Conservation (phyloP, 2,888 invertebrate species). For the Conistra vaccinii region DNA sequence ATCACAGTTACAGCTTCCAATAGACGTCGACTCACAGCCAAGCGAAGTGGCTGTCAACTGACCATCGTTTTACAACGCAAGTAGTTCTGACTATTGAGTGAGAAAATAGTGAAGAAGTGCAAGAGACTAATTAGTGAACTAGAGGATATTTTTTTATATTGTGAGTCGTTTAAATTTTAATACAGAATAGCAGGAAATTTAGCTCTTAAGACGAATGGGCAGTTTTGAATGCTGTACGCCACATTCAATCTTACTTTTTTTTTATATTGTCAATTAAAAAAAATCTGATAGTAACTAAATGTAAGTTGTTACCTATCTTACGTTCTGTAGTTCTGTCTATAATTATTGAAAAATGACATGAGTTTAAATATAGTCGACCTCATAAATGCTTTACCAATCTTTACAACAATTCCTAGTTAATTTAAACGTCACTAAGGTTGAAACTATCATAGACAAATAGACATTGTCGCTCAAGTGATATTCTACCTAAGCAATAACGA, state of each 20-base stretch:
- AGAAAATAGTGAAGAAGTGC: constrained; percentile 10
- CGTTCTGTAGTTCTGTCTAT: not conserved
- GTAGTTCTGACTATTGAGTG: constrained; percentile 60
- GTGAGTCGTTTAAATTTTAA: constrained; percentile 4
- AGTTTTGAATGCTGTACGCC: not conserved
- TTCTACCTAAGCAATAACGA: not conserved
- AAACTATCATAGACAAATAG: not conserved
- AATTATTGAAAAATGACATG: not conserved
- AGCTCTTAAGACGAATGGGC: not conserved
- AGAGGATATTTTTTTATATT: not conserved
- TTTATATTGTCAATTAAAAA: no score
- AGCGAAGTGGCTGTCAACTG: constrained; percentile 79
- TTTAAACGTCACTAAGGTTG: not conserved
- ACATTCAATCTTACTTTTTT: no score
- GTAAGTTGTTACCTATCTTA: not conserved
- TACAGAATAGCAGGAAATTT: not conserved
- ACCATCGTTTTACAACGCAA: constrained; percentile 65
- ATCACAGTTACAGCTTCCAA: constrained; percentile 8
- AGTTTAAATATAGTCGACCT: not conserved
- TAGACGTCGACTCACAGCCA: constrained; percentile 66
- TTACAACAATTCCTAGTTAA: not conserved
- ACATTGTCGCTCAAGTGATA: not conserved
- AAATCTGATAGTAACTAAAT: constrained; percentile 1
- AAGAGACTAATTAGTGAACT: constrained; percentile 24
- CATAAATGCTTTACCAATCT: not conserved